phyloP scores from a whole-genome alignment of 2,797 vertebrate genomes.

The Crenuchus spilurus region DNA sequence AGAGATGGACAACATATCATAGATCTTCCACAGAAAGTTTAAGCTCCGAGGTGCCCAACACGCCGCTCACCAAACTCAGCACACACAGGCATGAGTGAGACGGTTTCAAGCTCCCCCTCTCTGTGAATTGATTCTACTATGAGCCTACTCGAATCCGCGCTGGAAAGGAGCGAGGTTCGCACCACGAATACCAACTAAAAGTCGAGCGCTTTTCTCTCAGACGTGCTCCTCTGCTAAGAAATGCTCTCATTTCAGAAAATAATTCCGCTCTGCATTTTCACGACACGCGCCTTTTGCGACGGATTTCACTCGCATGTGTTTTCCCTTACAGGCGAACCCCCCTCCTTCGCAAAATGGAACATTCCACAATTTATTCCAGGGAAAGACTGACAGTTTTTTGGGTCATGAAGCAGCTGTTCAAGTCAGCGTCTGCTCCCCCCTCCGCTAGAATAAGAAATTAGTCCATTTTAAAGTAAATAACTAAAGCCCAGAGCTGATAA shows the following conservation, averaged over 20 bases:
- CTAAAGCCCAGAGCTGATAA: slow-evolving; percentile 82
- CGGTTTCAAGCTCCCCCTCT: slow-evolving; percentile 85
- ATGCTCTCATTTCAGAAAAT: background rate
- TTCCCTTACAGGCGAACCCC: slow-evolving; percentile 42
- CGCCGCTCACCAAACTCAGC: slow-evolving; percentile 75
- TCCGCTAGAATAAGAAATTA: slow-evolving; percentile 87
- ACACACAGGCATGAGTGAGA: slow-evolving; percentile 72
- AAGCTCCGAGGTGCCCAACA: slow-evolving; percentile 65
- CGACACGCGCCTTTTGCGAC: background rate
- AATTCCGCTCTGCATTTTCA: too few species aligned
- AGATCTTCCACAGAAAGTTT: slow-evolving; percentile 81
- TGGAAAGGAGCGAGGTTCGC: slow-evolving; percentile 55
- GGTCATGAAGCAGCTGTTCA: slow-evolving; percentile 90
- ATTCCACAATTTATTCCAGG: slow-evolving; percentile 90
- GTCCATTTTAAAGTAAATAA: slow-evolving; percentile 89
- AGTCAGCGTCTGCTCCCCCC: slow-evolving; percentile 75
- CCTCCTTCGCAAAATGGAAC: slow-evolving; percentile 72
- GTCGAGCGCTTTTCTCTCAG: background rate
- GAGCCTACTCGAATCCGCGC: slow-evolving; percentile 74
- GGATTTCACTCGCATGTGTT: slow-evolving; percentile 15
- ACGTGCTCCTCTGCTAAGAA: slow-evolving; percentile 57
- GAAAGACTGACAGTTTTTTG: slow-evolving; percentile 92
- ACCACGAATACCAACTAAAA: slow-evolving; percentile 8
- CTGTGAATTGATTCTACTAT: slow-evolving; percentile 88
- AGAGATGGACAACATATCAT: slow-evolving; percentile 66